Conservation (phyloP, 1,140 invertebrate species). For the Drosophila ercepeae region DNA sequence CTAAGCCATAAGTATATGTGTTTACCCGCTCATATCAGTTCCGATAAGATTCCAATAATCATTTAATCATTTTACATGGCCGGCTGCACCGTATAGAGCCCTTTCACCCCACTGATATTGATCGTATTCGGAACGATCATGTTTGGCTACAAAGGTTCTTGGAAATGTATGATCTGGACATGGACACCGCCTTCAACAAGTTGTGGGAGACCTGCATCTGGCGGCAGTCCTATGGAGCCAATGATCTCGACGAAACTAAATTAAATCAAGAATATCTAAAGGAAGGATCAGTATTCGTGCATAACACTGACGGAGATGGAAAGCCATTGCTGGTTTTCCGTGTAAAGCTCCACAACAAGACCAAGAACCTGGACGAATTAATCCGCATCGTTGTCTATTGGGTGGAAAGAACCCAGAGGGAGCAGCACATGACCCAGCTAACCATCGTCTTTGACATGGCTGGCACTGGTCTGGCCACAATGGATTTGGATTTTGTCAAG, state of each 20-base stretch:
- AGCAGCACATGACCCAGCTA: conserved; percentile 90
- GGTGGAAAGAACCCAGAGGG: conserved; percentile 93
- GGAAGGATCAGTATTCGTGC: conserved; percentile 90
- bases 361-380: conserved; percentile 89
- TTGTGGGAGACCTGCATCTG: conserved; percentile 92
- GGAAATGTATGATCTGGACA: conserved; percentile 87
- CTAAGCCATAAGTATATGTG: neutral
- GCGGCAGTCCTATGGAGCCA: conserved; percentile 91
- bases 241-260: conserved; percentile 89
- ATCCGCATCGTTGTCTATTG: conserved; percentile 94
- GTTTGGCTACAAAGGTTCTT: conserved; percentile 89
- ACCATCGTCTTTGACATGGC: conserved; percentile 96
- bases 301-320: conserved; percentile 92
- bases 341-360: conserved; percentile 90
- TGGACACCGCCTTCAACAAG: conserved; percentile 89
- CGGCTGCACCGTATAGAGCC: conserved; percentile 30
- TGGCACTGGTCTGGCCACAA: conserved; percentile 91
- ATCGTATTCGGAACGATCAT: conserved; percentile 87
- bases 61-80: neutral
- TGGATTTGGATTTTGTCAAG: conserved; percentile 94
- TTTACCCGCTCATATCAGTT: neutral
- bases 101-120: conserved; percentile 88
- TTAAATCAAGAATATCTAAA: conserved; percentile 90
- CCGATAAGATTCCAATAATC: conserved; percentile 20
- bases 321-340: conserved; percentile 90